These are phyloP conservation scores for Ryuthela nishihirai DNA, from an alignment of 2,888 invertebrate genomes.

Conservation along the genomic window DNA sequence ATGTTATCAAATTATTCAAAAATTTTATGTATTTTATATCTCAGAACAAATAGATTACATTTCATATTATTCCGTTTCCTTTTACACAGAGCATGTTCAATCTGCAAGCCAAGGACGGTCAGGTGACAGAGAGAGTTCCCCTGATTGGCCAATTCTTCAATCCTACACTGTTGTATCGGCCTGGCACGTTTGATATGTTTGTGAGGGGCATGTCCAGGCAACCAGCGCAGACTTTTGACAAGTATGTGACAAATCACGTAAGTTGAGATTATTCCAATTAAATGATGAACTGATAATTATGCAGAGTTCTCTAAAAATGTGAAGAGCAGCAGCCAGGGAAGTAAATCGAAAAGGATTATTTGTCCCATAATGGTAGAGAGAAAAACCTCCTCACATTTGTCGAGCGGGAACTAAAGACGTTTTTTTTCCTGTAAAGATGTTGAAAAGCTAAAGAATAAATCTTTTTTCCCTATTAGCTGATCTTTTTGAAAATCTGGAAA, in stretches of 20 bases:
- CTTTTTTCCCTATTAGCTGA: too few relatives aligned
- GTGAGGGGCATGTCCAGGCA: slow-evolving; percentile 37
- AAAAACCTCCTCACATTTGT: too few relatives aligned
- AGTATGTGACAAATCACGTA: slow-evolving; percentile 29
- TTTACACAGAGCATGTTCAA: slow-evolving; percentile 11
- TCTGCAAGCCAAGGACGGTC: slow-evolving; percentile 9
- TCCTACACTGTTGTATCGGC: slow-evolving; percentile 22
- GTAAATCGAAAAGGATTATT: too few relatives aligned
- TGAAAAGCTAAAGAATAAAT: too few relatives aligned
- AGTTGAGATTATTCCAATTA: background rate
- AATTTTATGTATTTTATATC: background rate
- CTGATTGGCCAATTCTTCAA: slow-evolving; percentile 23
- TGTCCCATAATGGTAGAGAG: too few relatives aligned
- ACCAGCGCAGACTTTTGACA: slow-evolving; percentile 34
- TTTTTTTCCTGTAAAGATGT: too few relatives aligned
- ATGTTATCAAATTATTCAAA: too few relatives aligned
- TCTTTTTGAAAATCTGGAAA: too few relatives aligned
- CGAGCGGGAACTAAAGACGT: too few relatives aligned
- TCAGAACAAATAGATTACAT: background rate
- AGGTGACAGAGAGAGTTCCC: background rate
- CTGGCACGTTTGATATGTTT: slow-evolving; percentile 34
- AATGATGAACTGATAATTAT: background rate
- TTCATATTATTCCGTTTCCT: background rate
- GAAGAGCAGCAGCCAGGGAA: too few relatives aligned
- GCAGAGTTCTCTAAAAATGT: too few relatives aligned